Evolutionary conservation across 2,113 vertebrate species (phyloP).

Genomic region (Acrocephalus arundinaceus): DNA sequence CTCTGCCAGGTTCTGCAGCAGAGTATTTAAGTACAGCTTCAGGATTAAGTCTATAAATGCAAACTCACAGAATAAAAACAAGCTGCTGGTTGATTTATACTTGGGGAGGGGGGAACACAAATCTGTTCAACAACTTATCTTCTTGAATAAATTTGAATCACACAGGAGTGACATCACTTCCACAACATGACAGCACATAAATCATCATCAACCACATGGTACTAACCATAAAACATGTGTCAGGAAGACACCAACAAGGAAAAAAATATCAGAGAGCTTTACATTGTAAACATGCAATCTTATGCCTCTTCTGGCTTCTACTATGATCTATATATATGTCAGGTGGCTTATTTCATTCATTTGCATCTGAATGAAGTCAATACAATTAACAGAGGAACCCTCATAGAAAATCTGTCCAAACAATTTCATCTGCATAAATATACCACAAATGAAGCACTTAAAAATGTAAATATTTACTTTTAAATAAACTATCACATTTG

Average conservation of each 20-base stretch:
- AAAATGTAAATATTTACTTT: conserved; percentile 11
- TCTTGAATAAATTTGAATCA: conserved; percentile 30
- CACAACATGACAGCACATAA: conserved; percentile 30
- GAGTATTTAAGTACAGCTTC: neutral
- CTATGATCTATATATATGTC: neutral
- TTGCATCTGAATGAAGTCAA: conserved; percentile 29
- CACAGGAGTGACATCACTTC: conserved; percentile 52
- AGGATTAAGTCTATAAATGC: neutral
- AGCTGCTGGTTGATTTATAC: conserved; percentile 6
- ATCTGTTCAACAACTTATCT: neutral
- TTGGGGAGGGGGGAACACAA: neutral
- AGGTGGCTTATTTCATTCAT: conserved; percentile 1
- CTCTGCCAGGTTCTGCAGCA: neutral
- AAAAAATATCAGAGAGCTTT: neutral
- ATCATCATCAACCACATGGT: conserved; percentile 32
- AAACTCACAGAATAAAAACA: neutral
- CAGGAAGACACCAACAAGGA: neutral
- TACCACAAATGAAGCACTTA: neutral
- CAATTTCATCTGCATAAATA: conserved; percentile 15
- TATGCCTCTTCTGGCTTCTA: neutral
- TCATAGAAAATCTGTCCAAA: neutral
- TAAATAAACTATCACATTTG: neutral
- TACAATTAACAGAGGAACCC: neutral
- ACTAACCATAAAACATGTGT: conserved; percentile 26
- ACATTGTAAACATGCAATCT: neutral